A percentile compares a stretch with the other conserved stretches of the same genome.
These are phyloP conservation scores for Dichetophora obliterata DNA, from an alignment of 2,888 invertebrate genomes.

Conservation along the genomic window DNA sequence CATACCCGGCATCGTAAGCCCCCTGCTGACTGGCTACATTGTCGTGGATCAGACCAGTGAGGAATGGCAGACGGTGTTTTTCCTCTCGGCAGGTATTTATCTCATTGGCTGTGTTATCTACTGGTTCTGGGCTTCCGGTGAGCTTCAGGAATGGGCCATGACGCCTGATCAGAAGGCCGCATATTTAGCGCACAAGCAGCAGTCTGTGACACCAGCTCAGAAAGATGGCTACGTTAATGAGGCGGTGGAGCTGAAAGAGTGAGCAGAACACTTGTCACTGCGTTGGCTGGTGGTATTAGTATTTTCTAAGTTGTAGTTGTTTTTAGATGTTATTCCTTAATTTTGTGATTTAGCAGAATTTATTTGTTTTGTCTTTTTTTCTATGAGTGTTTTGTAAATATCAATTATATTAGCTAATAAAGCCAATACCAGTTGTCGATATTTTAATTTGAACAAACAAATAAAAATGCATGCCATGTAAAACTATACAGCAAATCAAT, in stretches of 20 bases:
- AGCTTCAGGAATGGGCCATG: constrained; percentile 85
- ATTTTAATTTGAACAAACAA: background rate
- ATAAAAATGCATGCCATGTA: background rate
- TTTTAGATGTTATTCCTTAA: background rate
- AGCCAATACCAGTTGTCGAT: background rate
- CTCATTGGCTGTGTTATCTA: constrained; percentile 87
- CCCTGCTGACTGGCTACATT: constrained; percentile 83
- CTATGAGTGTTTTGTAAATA: background rate
- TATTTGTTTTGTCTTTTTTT: background rate
- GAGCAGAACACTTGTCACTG: constrained; percentile 33
- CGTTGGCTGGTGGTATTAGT: background rate
- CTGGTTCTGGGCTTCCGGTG: constrained; percentile 84
- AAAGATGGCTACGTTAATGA: constrained; percentile 61
- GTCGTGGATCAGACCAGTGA: constrained; percentile 80
- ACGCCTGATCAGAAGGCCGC: constrained; percentile 61
- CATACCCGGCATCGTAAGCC: constrained; percentile 92
- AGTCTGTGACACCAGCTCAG: constrained; percentile 58
- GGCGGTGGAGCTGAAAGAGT: constrained; percentile 67
- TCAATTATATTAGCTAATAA: background rate
- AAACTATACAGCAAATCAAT: background rate
- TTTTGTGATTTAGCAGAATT: constrained; percentile 31
- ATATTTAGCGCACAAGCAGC: constrained; percentile 59
- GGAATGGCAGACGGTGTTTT: constrained; percentile 90
- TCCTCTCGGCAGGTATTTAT: constrained; percentile 86
- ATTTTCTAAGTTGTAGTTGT: background rate